Conservation (phyloP, 64 coral and sea anemone genomes). For the Montipora efflorescens region DNA sequence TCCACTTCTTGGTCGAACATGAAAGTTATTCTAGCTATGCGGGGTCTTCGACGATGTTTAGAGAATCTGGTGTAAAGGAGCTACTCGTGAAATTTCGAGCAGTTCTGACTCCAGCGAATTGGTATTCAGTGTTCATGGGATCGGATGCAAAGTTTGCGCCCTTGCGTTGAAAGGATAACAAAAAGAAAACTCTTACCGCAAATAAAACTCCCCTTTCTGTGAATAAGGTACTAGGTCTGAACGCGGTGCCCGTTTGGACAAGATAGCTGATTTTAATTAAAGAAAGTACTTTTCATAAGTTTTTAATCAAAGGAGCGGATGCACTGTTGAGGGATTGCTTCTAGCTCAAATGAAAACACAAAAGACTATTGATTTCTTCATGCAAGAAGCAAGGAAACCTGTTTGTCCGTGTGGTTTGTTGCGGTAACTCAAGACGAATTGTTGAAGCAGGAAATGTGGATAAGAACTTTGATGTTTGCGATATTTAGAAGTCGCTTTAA, state of each 20-base stretch:
- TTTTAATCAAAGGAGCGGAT: slow-evolving; percentile 1
- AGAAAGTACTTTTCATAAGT: background rate
- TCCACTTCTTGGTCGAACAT: too few species aligned
- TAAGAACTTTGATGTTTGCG: too few species aligned
- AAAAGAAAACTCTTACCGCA: too few species aligned
- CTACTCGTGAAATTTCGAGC: too few species aligned
- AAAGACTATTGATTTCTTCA: background rate
- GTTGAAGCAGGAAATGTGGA: background rate
- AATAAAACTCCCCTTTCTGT: background rate
- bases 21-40: too few species aligned
- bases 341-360: background rate
- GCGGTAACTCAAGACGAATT: background rate
- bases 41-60: too few species aligned
- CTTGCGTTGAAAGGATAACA: background rate
- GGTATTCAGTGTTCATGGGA: too few species aligned
- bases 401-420: background rate
- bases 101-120: too few species aligned
- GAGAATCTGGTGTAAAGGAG: too few species aligned
- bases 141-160: too few species aligned
- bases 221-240: background rate
- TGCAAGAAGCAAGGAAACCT: too few species aligned
- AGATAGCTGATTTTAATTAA: background rate
- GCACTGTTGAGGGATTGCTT: background rate
- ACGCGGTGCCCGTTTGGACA: background rate
- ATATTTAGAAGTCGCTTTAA: too few species aligned